These are phyloP conservation scores for Syrmaticus mikado DNA, from an alignment of 2,113 vertebrate genomes.

Conservation along the genomic window DNA sequence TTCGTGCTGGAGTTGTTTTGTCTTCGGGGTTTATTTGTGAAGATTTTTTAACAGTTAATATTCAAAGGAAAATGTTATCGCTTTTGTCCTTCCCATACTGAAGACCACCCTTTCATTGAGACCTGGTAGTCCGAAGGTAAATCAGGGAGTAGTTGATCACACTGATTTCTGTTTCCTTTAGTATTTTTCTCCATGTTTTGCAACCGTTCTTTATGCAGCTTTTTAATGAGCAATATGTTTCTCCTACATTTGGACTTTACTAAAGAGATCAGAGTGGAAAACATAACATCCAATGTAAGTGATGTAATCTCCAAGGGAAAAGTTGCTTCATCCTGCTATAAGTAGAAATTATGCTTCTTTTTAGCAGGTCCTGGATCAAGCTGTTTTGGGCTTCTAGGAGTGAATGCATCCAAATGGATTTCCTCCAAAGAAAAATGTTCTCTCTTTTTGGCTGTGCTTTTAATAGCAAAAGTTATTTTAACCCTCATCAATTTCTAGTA, in stretches of 20 bases:
- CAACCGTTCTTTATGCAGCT: slow-evolving; percentile 5
- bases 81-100: background rate
- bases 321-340: slow-evolving; percentile 67
- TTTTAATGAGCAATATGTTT: slow-evolving; percentile 55
- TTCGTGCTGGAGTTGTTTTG: background rate
- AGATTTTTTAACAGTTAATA: background rate
- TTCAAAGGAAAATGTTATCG: background rate
- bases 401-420: slow-evolving; percentile 53
- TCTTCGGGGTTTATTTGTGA: background rate
- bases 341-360: slow-evolving; percentile 70
- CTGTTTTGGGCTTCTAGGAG: slow-evolving; percentile 53
- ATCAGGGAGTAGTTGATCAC: background rate
- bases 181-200: slow-evolving; percentile 13
- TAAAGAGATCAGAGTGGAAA: slow-evolving; percentile 67
- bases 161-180: slow-evolving; percentile 35
- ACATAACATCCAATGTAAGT: slow-evolving; percentile 67
- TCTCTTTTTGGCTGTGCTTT: slow-evolving; percentile 27
- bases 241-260: slow-evolving; percentile 45
- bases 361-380: slow-evolving; percentile 54
- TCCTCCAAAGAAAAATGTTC: slow-evolving; percentile 46
- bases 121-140: background rate
- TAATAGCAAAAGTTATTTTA: slow-evolving; percentile 53
- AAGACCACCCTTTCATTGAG: background rate
- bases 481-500: slow-evolving; percentile 36
- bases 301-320: slow-evolving; percentile 73